A percentile compares a stretch with the other conserved stretches of the same genome.
These are phyloP conservation scores for Mastacembelus armatus DNA, from an alignment of 2,797 vertebrate species.

Conservation along the genomic window DNA sequence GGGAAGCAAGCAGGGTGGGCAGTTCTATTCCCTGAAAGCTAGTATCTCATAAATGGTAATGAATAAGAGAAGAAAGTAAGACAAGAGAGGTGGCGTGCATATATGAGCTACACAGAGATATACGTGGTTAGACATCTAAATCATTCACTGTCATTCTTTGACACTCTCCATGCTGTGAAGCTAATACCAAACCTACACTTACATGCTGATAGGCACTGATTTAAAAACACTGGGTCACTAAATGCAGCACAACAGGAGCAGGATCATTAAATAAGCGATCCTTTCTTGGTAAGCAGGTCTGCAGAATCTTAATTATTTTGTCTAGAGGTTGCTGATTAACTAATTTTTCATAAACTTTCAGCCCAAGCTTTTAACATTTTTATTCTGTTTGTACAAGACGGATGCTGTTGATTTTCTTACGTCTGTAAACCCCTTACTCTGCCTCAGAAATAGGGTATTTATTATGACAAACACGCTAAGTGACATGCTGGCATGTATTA, in stretches of 20 bases:
- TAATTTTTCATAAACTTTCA: constrained; percentile 18
- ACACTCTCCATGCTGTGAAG: constrained; percentile 27
- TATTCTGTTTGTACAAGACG: background rate
- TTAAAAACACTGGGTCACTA: too few relatives aligned
- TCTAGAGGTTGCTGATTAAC: constrained; percentile 4
- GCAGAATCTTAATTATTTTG: constrained; percentile 11
- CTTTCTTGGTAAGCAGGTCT: background rate
- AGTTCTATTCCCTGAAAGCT: constrained; percentile 26
- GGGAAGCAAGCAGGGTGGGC: constrained; percentile 3
- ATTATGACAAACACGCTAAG: constrained; percentile 23
- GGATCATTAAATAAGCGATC: constrained; percentile 2
- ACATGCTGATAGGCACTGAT: constrained; percentile 14
- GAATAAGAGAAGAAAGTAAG: constrained; percentile 4
- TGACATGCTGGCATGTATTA: constrained; percentile 25
- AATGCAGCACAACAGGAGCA: constrained; percentile 11
- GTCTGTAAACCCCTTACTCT: background rate
- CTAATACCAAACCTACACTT: constrained; percentile 20
- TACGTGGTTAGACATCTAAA: too few relatives aligned
- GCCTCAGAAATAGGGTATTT: constrained; percentile 4
- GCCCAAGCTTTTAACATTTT: background rate
- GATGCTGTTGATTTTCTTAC: background rate
- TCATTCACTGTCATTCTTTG: constrained; percentile 42
- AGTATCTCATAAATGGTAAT: constrained; percentile 35
- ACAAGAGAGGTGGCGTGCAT: background rate
- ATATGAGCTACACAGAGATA: constrained; percentile 1